Conservation (phyloP, 2,888 invertebrate genomes). For the Iphiclides podalirius region DNA sequence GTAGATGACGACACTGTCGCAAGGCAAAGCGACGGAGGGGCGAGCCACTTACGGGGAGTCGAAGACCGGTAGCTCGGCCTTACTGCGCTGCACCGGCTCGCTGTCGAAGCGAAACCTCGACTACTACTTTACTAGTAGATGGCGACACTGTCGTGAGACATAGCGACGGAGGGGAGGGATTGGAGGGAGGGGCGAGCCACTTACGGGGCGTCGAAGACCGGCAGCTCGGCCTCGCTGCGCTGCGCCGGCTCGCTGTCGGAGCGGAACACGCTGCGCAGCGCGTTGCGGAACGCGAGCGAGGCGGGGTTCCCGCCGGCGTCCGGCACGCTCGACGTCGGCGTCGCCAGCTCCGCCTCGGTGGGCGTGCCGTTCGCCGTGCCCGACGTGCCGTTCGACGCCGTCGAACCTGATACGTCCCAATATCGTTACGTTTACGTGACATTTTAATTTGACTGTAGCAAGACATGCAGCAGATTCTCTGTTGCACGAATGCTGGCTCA, state of each 20-base stretch:
- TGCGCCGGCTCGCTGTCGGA: conserved; percentile 50
- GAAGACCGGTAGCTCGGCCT: conserved; percentile 58
- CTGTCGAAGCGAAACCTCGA: conserved; percentile 60
- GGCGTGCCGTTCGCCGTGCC: conserved; percentile 57
- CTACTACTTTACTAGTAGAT: too few relatives aligned
- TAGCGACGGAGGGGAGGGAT: too few relatives aligned
- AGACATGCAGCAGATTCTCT: too few relatives aligned
- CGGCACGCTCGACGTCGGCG: conserved; percentile 65
- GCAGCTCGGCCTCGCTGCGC: conserved; percentile 50
- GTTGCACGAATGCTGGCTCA: too few relatives aligned
- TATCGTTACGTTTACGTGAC: too few relatives aligned
- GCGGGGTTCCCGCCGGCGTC: conserved; percentile 50
- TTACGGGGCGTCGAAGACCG: conserved; percentile 64
- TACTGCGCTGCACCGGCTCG: conserved; percentile 46
- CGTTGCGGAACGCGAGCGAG: conserved; percentile 63
- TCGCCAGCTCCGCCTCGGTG: conserved; percentile 64
- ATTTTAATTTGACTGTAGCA: too few relatives aligned
- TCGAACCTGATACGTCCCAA: too few relatives aligned
- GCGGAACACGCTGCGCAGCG: conserved; percentile 65
- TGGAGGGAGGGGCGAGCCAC: too few relatives aligned
- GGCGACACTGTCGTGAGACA: too few relatives aligned
- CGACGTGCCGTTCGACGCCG: conserved; percentile 36
- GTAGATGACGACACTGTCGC: too few relatives aligned
- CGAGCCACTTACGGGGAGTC: conserved; percentile 63
- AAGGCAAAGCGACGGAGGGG: too few relatives aligned